Conservation (phyloP, 2,113 vertebrate genomes). For the Heterotilapia buettikoferi region DNA sequence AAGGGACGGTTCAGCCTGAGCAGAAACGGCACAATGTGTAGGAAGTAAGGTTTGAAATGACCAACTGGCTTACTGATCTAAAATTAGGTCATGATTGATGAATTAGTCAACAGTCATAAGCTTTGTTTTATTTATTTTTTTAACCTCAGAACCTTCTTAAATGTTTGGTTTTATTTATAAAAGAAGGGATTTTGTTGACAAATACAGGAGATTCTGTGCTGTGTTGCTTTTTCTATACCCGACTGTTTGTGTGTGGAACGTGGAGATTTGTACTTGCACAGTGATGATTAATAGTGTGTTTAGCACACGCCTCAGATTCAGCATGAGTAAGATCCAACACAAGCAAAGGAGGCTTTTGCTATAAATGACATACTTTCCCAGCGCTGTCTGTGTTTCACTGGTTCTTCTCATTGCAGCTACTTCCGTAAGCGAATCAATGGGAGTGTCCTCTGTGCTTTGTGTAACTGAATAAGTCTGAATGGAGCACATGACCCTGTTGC, state of each 20-base stretch:
- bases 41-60: neutral
- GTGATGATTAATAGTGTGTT: neutral
- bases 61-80: neutral
- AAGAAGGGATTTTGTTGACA: neutral
- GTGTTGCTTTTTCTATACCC: neutral
- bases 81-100: rapidly evolving
- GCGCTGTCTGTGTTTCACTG: neutral
- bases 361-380: neutral
- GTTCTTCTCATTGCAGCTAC: neutral
- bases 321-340: neutral
- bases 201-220: neutral
- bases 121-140: neutral
- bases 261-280: neutral
- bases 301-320: neutral
- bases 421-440: neutral
- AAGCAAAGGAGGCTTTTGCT: neutral
- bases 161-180: neutral
- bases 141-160: neutral
- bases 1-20: neutral
- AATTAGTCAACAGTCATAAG: neutral
- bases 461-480: slow-evolving; percentile 40
- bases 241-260: neutral
- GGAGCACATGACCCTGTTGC: slow-evolving; percentile 36
- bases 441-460: neutral
- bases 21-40: neutral